Base-by-base conservation (phyloP, 2,888 invertebrate genomes). In the Itoplectis maculator region DNA sequence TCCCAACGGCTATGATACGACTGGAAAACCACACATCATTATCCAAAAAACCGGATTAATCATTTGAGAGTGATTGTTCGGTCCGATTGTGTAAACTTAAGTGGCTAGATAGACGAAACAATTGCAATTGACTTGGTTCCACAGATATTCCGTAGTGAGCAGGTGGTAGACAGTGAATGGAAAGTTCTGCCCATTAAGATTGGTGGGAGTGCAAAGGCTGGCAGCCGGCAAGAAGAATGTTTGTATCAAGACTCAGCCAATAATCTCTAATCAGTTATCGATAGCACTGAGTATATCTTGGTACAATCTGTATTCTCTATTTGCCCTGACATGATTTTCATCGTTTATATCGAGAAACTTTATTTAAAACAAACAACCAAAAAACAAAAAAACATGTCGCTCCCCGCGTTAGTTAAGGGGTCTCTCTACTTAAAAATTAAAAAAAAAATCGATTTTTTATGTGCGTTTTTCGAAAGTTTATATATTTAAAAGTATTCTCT, bases 131-230 rank as follows among this genome's bases (percentile, higher is more conserved):
- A 4, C 11, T 0, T 40, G 5, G 20, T 20, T 15, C 13, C 51
- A 18, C 37, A 37, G 15, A 13, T 37, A 29, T 23, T 54, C 29
- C 51, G 20, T 0, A 69, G 15, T 54, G 54, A 7, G 20, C 37
- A 40, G 69, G 13, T 54, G 18, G 5, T 54, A 7, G 8, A 37
- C 51, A 18, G 40, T 7, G 51, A 69, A 51, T 54, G 69, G 69
- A 69, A 69, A 69, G 37, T 69, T 69, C 51, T 69, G 54, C 18
- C 40, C 13, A 54, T 69, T 18, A 49, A 68, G 51, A 54, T 20
- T 54, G 23, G 37, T 37, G 37, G 7, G 13, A 23, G 37, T 37
- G n/a, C 40, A 37, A 54, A 35, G 69, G 69, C 37, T 8, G 8
- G 42, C 66, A n/a, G 47, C 20, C 8, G 20, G 4, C 29, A 45